Evolutionary conservation across 2,888 invertebrate genomes (phyloP).

Genomic region (Mimachlamys varia): DNA sequence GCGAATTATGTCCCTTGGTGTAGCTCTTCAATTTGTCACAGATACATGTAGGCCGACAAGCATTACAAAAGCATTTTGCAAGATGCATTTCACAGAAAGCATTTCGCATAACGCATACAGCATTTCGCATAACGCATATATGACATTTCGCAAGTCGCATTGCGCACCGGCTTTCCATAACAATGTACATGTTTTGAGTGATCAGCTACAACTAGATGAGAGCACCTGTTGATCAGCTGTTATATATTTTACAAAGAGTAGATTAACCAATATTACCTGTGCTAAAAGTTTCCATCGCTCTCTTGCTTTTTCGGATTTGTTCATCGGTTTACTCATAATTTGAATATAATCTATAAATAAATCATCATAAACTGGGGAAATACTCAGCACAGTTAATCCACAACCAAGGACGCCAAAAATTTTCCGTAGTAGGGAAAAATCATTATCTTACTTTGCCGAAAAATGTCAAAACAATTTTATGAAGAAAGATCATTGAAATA

Average conservation of each 20-base stretch:
- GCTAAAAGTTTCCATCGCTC: conserved; percentile 61
- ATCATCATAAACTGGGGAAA: neutral
- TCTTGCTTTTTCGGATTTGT: conserved; percentile 47
- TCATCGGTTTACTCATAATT: neutral
- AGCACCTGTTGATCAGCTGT: neutral
- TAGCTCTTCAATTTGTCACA: too few species aligned
- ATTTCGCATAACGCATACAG: too few species aligned
- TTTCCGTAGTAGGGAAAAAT: neutral
- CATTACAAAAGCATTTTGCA: too few species aligned
- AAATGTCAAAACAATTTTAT: neutral
- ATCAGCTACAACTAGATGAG: too few species aligned
- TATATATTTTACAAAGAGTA: neutral
- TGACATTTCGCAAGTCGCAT: too few species aligned
- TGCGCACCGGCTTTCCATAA: too few species aligned
- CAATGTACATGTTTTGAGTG: too few species aligned
- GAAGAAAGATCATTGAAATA: neutral
- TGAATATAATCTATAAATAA: neutral
- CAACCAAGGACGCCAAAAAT: conserved; percentile 25
- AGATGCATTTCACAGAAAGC: too few species aligned
- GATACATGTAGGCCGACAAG: too few species aligned
- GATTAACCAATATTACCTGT: conserved; percentile 45
- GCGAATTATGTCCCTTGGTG: too few species aligned
- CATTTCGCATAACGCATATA: too few species aligned
- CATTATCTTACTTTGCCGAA: neutral
- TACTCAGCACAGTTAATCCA: neutral